Conservation (phyloP, 2,888 invertebrate species). For the Meteorus colon region DNA sequence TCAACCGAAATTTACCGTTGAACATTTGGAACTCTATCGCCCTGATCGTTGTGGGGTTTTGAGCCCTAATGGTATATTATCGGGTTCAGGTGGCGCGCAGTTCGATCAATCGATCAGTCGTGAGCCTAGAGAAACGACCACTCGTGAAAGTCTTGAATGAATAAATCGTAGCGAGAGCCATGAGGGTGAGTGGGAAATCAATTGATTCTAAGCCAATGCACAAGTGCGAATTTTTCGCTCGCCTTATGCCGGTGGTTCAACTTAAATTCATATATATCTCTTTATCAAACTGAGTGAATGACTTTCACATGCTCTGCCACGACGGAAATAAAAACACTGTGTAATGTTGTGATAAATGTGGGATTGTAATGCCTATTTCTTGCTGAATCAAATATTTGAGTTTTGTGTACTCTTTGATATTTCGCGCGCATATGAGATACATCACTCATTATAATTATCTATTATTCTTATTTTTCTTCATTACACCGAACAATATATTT, state of each 20-base stretch:
- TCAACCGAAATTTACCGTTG: slow-evolving; percentile 42
- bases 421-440: background rate
- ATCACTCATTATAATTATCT: background rate
- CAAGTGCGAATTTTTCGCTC: slow-evolving; percentile 26
- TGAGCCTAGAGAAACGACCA: slow-evolving; percentile 3
- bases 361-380: background rate
- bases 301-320: background rate
- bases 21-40: slow-evolving; percentile 42
- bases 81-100: slow-evolving; percentile 36
- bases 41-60: slow-evolving; percentile 18
- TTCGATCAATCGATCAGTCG: slow-evolving; percentile 25
- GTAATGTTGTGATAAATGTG: slow-evolving; percentile 1
- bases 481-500: background rate
- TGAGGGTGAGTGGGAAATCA: slow-evolving; percentile 13
- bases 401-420: background rate
- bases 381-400: background rate
- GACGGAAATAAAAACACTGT: background rate
- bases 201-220: slow-evolving; percentile 26
- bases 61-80: slow-evolving; percentile 40
- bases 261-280: slow-evolving; percentile 23
- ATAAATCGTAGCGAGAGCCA: slow-evolving; percentile 23
- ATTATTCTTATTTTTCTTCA: background rate
- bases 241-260: slow-evolving; percentile 24
- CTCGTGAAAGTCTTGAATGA: slow-evolving; percentile 30
- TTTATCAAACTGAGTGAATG: slow-evolving; percentile 17